Conservation (phyloP, 2,113 vertebrate species). For the Rousettus leschenaultii region DNA sequence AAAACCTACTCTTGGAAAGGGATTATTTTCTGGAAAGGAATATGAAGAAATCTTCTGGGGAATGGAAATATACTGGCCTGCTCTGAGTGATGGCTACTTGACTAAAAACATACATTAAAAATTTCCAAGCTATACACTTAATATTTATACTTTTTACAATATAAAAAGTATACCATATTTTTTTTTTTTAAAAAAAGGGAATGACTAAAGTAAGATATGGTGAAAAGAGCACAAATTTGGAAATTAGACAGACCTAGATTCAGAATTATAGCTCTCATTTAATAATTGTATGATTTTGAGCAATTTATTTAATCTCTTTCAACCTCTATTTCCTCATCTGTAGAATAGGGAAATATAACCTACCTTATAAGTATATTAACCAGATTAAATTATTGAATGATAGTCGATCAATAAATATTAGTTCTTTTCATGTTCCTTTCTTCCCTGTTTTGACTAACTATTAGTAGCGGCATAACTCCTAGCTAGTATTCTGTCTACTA, state of each 20-base stretch:
- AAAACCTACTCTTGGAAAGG: background rate
- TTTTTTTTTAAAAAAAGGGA: background rate
- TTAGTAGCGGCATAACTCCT: background rate
- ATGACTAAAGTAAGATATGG: background rate
- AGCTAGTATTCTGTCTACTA: background rate
- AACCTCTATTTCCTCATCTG: background rate
- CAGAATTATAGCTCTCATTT: background rate
- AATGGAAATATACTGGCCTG: background rate
- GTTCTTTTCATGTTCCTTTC: background rate
- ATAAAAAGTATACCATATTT: background rate
- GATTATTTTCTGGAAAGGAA: background rate
- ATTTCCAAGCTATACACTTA: background rate
- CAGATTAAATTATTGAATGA: background rate
- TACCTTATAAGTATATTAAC: background rate
- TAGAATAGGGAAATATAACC: background rate
- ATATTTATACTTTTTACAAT: background rate
- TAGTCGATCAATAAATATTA: background rate
- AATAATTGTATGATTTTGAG: background rate
- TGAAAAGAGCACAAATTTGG: background rate
- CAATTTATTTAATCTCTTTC: background rate
- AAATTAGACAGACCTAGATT: background rate
- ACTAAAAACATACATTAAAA: background rate
- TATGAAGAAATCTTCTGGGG: background rate
- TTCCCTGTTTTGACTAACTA: background rate
- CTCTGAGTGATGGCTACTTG: background rate